Base-by-base conservation (phyloP, 2,797 vertebrate species). In the Melanotaenia boesemani region DNA sequence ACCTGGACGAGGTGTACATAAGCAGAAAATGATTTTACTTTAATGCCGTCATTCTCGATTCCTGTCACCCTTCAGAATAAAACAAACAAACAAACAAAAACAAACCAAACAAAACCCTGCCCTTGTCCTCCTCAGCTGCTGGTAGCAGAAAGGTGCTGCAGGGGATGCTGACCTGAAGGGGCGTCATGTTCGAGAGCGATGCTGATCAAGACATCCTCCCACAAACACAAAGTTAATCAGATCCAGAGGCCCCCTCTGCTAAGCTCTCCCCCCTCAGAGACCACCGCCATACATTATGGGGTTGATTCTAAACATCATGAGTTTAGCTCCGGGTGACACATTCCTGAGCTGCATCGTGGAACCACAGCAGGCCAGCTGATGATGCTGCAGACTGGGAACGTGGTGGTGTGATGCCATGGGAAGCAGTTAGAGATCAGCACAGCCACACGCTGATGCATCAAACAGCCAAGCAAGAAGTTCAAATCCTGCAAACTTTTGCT, bases 161-260 rank as follows among this genome's bases (percentile, higher is more conserved):
- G 36, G 36, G 36, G 37, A 37, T 9, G 8, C 36, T 37, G 36
- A 37, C 1, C 56, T 12, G 1, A 59, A 77, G 12, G 50, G 28
- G 50, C 36, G 28, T 22, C 30, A 69, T 59, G 50, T 48, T 34
- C 15, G n/a, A 32, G 55, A 58, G 55, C 12, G 28, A 74, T 46
- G 63, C 56, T 50, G 62, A 87, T 83, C 41, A 63, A 60, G 67
- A 75, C 62, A 70, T 84, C 72, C 63, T 76, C 76, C 72, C 77
- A 81, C 75, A 86, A 72, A 84, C 79, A 82, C 85, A 79, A 11
- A 72, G 57, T 81, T 92, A 90, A 91, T 92, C 67, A 79, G 65
- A 89, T 79, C 81, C 91, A 90, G 85, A 74, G 50, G 1, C 0
- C 41, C 0, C 44, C 68, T 74, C 71, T 66, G 32, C 76, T 9